Conservation (phyloP, 2,797 vertebrate species). For the Cottoperca gobio region DNA sequence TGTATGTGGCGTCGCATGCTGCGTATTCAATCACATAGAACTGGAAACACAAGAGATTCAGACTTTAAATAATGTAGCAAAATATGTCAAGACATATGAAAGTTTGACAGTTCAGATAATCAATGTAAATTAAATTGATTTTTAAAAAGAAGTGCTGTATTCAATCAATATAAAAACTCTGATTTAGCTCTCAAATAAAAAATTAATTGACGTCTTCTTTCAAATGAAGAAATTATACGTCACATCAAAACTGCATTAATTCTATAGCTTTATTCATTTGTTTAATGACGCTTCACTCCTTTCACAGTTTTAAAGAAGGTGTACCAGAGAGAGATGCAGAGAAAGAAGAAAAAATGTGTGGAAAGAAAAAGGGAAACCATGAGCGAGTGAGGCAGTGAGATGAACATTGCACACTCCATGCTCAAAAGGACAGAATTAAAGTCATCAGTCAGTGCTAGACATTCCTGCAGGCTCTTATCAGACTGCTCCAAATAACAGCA, state of each 20-base stretch:
- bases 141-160: no score
- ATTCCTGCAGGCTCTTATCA: conserved; percentile 77
- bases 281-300: background rate
- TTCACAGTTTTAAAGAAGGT: background rate
- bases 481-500: conserved; percentile 69
- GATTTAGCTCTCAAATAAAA: background rate
- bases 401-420: conserved; percentile 37
- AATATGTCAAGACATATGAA: background rate
- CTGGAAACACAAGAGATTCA: conserved; percentile 69
- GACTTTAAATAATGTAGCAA: conserved; percentile 1
- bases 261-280: background rate
- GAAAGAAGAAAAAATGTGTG: background rate
- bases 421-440: conserved; percentile 68
- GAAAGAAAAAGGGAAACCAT: background rate
- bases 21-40: conserved; percentile 96
- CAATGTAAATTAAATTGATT: background rate
- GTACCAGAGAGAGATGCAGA: background rate
- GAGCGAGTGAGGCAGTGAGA: conserved; percentile 30
- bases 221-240: conserved; percentile 1
- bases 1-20: conserved; percentile 93
- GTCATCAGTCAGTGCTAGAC: conserved; percentile 70
- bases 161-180: background rate
- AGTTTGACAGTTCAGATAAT: background rate
- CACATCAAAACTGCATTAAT: background rate
- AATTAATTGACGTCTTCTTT: background rate